These are phyloP conservation scores for Nezara viridula DNA, from an alignment of 2,888 invertebrate species.

Conservation along the genomic window DNA sequence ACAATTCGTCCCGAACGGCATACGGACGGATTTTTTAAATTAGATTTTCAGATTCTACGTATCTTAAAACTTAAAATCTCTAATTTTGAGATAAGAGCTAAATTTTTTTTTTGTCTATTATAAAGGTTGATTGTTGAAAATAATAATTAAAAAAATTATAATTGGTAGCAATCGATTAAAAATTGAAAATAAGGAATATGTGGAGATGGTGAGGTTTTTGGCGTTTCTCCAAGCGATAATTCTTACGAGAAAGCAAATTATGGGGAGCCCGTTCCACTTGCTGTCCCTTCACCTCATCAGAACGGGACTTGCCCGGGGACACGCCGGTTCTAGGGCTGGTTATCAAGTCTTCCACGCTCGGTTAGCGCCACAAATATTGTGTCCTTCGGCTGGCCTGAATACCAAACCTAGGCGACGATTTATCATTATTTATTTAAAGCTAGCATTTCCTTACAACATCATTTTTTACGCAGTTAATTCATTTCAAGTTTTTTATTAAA, in stretches of 20 bases:
- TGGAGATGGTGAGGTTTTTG: not conserved
- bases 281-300: constrained; percentile 31
- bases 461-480: too few species aligned
- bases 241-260: constrained; percentile 48
- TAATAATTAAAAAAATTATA: too few species aligned
- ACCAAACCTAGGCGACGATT: not conserved
- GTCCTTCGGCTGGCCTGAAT: not conserved
- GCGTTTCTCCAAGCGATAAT: constrained; percentile 47
- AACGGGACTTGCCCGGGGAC: constrained; percentile 47
- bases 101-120: too few species aligned
- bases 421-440: too few species aligned
- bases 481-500: too few species aligned
- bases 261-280: constrained; percentile 32
- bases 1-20: too few species aligned
- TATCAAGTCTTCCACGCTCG: not conserved
- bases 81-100: too few species aligned
- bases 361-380: not conserved
- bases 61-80: too few species aligned
- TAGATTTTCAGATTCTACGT: too few species aligned
- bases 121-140: too few species aligned
- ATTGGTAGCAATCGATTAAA: not conserved
- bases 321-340: not conserved
- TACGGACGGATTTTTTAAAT: too few species aligned
- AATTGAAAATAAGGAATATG: constrained; percentile 2
- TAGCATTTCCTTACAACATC: too few species aligned